Percentiles rank a stretch among this genome's conserved stretches.
Conservation (phyloP, 2,113 vertebrate genomes). For the Dunckerocampus dactyliophorus region DNA sequence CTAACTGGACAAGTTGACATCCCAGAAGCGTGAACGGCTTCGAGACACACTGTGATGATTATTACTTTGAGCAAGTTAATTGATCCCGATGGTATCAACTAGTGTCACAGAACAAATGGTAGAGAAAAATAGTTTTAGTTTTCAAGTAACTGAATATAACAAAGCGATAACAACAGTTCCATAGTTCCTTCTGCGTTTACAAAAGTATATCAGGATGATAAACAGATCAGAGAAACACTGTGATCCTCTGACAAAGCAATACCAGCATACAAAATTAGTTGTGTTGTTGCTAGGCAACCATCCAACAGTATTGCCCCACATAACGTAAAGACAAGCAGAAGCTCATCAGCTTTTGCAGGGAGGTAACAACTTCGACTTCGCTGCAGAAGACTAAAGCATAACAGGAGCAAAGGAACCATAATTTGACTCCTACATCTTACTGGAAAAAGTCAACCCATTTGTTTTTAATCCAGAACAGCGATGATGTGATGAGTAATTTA, state of each 20-base stretch:
- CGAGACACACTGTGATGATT: no score
- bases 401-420: constrained; percentile 17
- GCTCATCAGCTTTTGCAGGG: constrained; percentile 29
- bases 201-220: constrained; percentile 20
- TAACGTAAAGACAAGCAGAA: constrained; percentile 15
- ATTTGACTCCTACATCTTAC: constrained; percentile 39
- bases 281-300: constrained; percentile 52
- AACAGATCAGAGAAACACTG: constrained; percentile 20
- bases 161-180: not conserved
- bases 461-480: constrained; percentile 22
- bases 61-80: no score
- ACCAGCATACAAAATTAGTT: constrained; percentile 39
- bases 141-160: no score
- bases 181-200: not conserved
- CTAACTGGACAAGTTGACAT: no score
- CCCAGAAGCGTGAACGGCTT: no score
- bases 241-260: constrained; percentile 30
- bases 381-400: constrained; percentile 10
- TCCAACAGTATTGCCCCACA: constrained; percentile 17
- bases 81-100: no score
- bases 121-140: no score
- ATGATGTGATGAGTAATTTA: no score
- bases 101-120: no score
- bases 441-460: constrained; percentile 24
- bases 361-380: constrained; percentile 8